Conservation (phyloP, 2,113 vertebrate species). For the Oncorhynchus clarkii region DNA sequence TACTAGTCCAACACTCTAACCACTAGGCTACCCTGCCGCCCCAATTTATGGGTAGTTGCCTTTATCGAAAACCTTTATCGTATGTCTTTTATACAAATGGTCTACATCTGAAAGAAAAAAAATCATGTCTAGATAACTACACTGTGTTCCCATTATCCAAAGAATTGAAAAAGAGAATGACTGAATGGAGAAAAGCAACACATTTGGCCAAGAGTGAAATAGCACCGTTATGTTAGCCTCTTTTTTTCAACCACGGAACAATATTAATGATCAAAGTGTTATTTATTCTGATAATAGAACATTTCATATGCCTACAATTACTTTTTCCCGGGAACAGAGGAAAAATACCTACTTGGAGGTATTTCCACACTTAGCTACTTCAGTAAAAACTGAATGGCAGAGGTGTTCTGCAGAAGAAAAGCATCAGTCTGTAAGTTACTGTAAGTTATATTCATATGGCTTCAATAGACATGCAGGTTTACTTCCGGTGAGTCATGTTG, state of each 20-base stretch:
- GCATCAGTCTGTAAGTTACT: too few relatives aligned
- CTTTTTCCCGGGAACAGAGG: neutral
- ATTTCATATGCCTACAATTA: neutral
- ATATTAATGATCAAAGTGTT: neutral
- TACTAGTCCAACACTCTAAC: too few relatives aligned
- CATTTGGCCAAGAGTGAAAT: too few relatives aligned
- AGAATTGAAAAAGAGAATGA: neutral
- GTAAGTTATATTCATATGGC: too few relatives aligned
- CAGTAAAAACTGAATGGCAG: too few relatives aligned
- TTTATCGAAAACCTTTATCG: neutral
- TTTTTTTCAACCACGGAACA: neutral
- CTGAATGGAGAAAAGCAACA: neutral
- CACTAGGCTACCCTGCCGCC: too few relatives aligned
- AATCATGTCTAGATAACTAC: neutral
- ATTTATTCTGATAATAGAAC: neutral
- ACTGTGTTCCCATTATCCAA: too few relatives aligned
- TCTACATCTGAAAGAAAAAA: neutral
- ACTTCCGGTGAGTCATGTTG: too few relatives aligned
- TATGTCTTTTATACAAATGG: neutral
- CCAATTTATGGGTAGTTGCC: slow-evolving; percentile 18
- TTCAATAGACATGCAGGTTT: too few relatives aligned
- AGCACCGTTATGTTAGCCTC: neutral
- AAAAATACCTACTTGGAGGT: neutral
- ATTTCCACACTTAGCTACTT: too few relatives aligned
- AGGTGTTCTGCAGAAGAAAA: too few relatives aligned